Evolutionary conservation across 2,113 vertebrate genomes (phyloP).

Genomic region (Uria lomvia): DNA sequence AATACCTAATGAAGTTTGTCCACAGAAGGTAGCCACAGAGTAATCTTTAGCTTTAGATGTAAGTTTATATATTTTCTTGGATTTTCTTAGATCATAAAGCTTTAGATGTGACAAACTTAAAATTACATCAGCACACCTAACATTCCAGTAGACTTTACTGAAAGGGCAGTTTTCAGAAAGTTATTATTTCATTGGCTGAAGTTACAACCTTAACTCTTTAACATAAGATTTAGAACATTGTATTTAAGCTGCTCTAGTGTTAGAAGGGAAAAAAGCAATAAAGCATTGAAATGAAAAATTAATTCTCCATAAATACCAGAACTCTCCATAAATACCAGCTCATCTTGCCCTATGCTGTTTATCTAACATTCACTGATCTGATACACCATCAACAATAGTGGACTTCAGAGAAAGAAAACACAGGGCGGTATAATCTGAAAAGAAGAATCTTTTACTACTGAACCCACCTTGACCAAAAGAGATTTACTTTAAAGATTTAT

Average conservation of each 20-base stretch:
- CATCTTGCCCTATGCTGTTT: neutral
- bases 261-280: neutral
- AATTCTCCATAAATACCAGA: neutral
- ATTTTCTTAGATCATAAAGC: neutral
- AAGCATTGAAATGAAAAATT: neutral
- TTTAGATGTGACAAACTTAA: neutral
- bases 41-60: neutral
- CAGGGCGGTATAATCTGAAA: neutral
- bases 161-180: neutral
- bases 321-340: neutral
- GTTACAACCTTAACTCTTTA: neutral
- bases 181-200: neutral
- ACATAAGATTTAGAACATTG: accelerated
- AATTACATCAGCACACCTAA: neutral
- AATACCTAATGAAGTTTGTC: neutral
- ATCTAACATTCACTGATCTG: neutral
- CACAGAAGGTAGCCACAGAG: neutral
- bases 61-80: neutral
- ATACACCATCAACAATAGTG: neutral
- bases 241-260: neutral
- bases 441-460: neutral
- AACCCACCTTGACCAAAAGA: neutral
- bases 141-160: neutral
- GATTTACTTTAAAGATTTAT: neutral
- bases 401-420: neutral